Percentiles rank a stretch among this genome's conserved stretches.
phyloP scores from a whole-genome alignment of 2,888 invertebrate genomes.

The Liodrosophila aerea region DNA sequence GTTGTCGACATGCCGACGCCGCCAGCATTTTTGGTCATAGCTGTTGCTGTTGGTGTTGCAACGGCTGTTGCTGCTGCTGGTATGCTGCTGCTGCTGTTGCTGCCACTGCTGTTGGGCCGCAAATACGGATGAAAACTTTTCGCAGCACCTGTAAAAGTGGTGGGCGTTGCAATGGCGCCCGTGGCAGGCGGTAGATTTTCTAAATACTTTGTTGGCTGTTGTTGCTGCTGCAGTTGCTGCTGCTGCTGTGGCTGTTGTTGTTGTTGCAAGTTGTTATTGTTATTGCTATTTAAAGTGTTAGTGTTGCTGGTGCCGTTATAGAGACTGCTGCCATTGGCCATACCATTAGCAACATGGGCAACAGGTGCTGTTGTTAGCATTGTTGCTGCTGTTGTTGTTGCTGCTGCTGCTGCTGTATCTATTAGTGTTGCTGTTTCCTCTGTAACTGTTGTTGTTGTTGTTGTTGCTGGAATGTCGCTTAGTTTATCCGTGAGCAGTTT shows the following conservation, averaged over 20 bases:
- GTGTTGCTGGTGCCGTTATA: slow-evolving; percentile 57
- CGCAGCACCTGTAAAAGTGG: slow-evolving; percentile 69
- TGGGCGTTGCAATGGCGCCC: slow-evolving; percentile 64
- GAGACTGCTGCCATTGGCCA: slow-evolving; percentile 58
- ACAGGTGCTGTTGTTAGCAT: slow-evolving; percentile 76
- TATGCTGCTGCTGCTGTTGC: slow-evolving; percentile 39
- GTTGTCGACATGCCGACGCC: slow-evolving; percentile 64
- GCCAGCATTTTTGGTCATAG: slow-evolving; percentile 48
- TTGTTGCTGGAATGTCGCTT: slow-evolving; percentile 67
- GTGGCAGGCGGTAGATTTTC: slow-evolving; percentile 64
- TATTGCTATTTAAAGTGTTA: slow-evolving; percentile 77
- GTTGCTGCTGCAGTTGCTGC: slow-evolving; percentile 35
- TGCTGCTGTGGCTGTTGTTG: slow-evolving; percentile 43
- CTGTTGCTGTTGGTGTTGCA: slow-evolving; percentile 33
- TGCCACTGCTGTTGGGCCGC: slow-evolving; percentile 56
- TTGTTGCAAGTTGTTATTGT: slow-evolving; percentile 57
- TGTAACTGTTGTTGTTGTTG: slow-evolving; percentile 36
- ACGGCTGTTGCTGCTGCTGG: slow-evolving; percentile 23
- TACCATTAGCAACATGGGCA: slow-evolving; percentile 71
- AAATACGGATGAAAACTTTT: slow-evolving; percentile 79
- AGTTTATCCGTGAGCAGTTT: slow-evolving; percentile 80
- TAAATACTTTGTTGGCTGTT: slow-evolving; percentile 64
- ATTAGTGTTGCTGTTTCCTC: slow-evolving; percentile 32
- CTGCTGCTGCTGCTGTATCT: slow-evolving; percentile 27
- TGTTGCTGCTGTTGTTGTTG: slow-evolving; percentile 55